Evolutionary conservation across 2,797 vertebrate genomes (phyloP).

Genomic region (Hypotaenidia philippensis): DNA sequence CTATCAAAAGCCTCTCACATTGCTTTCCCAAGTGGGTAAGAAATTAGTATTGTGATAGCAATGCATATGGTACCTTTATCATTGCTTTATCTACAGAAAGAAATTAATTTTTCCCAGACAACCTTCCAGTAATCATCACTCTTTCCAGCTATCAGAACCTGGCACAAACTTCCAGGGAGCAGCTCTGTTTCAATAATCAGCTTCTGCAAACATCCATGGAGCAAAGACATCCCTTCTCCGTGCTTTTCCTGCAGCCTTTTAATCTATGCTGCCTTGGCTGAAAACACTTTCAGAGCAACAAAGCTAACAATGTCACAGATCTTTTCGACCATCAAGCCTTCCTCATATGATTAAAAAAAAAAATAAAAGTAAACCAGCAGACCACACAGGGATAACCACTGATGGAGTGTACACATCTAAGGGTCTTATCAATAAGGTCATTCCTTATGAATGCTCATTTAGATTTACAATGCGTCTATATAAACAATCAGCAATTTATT

Average conservation of each 20-base stretch:
- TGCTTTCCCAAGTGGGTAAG: background rate
- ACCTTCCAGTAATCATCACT: background rate
- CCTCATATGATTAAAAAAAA: background rate
- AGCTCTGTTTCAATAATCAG: background rate
- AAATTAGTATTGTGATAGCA: background rate
- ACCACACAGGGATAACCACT: background rate
- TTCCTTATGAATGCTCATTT: background rate
- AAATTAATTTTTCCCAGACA: background rate
- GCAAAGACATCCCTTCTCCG: background rate
- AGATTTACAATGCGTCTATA: background rate
- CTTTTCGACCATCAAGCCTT: background rate
- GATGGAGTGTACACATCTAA: background rate
- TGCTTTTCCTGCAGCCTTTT: background rate
- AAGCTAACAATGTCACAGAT: background rate
- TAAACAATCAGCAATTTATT: background rate
- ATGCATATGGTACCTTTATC: background rate
- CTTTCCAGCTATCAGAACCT: background rate
- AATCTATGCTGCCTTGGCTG: background rate
- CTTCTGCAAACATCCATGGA: background rate
- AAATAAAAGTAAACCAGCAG: background rate
- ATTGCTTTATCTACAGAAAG: background rate
- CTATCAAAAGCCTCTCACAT: background rate
- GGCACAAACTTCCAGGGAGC: background rate
- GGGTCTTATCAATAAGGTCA: background rate
- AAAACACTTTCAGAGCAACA: background rate